Evolutionary conservation across 2,888 invertebrate species (phyloP).

Genomic region (Drosophila algonquin): DNA sequence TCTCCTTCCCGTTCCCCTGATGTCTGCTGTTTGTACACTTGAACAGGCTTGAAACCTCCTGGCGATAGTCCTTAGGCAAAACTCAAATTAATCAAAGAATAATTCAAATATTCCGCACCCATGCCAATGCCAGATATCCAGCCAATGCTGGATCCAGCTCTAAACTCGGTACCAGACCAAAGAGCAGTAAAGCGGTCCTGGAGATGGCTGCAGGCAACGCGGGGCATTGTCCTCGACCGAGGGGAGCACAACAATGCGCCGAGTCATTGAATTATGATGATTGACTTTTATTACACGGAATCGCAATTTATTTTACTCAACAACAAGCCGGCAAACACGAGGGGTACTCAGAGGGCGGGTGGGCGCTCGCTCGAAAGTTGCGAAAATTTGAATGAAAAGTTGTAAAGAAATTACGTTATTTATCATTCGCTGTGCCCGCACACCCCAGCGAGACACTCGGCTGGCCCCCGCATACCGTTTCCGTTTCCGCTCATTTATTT

Average conservation of each 20-base stretch:
- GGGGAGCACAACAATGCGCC: slow-evolving; percentile 53
- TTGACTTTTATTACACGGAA: slow-evolving; percentile 79
- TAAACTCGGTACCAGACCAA: background rate
- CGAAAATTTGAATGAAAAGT: slow-evolving; percentile 75
- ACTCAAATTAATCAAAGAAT: slow-evolving; percentile 39
- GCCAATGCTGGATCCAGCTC: no score
- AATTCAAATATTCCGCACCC: slow-evolving; percentile 29
- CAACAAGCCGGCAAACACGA: slow-evolving; percentile 50
- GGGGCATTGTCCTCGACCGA: slow-evolving; percentile 20
- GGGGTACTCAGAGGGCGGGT: slow-evolving; percentile 22
- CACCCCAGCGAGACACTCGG: slow-evolving; percentile 11
- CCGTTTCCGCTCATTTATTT: slow-evolving; percentile 78
- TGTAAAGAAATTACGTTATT: slow-evolving; percentile 78
- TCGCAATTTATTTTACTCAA: slow-evolving; percentile 80
- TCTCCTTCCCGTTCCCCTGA: background rate
- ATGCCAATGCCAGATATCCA: background rate
- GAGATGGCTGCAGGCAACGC: slow-evolving; percentile 20
- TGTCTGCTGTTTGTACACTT: background rate
- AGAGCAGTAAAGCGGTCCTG: background rate
- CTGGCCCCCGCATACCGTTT: slow-evolving; percentile 65
- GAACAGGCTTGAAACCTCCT: background rate
- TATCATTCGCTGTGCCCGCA: slow-evolving; percentile 67
- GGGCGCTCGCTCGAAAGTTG: slow-evolving; percentile 51
- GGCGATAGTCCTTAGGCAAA: background rate
- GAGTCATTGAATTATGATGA: slow-evolving; percentile 78